Evolutionary conservation across 2,797 vertebrate species (phyloP).

Genomic region (Rhabdomys pumilio): DNA sequence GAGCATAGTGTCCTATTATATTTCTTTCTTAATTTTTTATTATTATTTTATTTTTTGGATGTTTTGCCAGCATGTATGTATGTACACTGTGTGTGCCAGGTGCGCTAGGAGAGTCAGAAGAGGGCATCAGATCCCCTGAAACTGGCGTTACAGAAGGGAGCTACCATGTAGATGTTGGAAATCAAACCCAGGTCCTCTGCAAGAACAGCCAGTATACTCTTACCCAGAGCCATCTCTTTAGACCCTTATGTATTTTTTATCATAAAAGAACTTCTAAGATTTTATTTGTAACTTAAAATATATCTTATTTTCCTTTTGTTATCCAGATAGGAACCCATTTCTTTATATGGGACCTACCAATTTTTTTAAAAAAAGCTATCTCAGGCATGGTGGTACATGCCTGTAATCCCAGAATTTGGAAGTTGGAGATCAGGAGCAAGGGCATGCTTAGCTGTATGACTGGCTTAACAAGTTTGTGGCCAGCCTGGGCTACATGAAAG

Average conservation of each 20-base stretch:
- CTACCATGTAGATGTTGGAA: background rate
- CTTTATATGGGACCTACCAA: background rate
- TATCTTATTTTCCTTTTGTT: constrained; percentile 20
- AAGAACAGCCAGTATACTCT: background rate
- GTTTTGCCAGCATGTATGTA: background rate
- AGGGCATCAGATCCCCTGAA: background rate
- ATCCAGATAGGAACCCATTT: background rate
- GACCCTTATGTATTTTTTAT: background rate
- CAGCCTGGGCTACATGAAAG: background rate
- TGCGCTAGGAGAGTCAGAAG: background rate
- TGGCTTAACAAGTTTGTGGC: background rate
- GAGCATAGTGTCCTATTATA: background rate
- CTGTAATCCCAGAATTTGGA: background rate
- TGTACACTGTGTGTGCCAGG: background rate
- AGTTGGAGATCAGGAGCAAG: background rate
- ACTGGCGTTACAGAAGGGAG: background rate
- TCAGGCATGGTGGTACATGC: background rate
- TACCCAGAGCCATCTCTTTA: background rate
- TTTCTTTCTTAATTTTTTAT: background rate
- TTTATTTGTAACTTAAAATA: background rate
- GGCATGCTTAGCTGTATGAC: background rate
- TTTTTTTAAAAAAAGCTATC: background rate
- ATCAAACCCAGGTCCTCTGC: background rate
- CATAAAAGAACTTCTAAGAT: background rate
- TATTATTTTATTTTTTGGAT: background rate